Evolutionary conservation across 2,797 vertebrate genomes (phyloP), one percentile per base, ranked within the genome.

Genomic region (Prunella strophiata): DNA sequence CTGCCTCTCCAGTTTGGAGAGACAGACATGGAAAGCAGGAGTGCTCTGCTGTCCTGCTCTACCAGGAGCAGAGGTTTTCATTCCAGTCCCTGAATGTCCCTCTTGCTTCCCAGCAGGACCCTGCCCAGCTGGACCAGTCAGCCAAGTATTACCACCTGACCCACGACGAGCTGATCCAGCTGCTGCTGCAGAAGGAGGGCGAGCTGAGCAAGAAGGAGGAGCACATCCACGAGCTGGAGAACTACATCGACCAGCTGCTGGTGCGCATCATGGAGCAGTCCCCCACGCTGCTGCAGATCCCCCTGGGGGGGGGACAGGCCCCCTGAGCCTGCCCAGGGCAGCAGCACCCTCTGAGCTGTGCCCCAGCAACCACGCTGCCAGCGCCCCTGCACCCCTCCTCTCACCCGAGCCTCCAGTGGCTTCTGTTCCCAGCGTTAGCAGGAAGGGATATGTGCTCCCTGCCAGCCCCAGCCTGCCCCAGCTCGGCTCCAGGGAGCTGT

Each of bases 251-350:
- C 98, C 98, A 98, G 81, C 98, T 99, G 96, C 98, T 99, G 94
- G 99, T 99, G 91, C 99, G 99, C 96, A 99, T 99, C 98, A 99
- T 99, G 99, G 99, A 99, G 94, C 98, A 99, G 93, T 99, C 98
- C 3, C 99, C 99, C 42, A 99, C 99, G 0, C 98, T 99, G 85
- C 98, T 99, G 96, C 99, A 99, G 98, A 99, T 99, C 80, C 96
- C 97, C 4, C 97, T 99, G 97, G 98, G 95, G 89, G 85, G 98
- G 97, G 96, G 97, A 85, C 94, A 57, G 68, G 8, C 3, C 59
- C 91, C 97, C 55, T 98, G 94, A 88, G 12, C 63, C 20, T 4
- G 7, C 38, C 78, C 55, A 1, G 43, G 21, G 42, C 75, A n/a
- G 58, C 74, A 18, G 30, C 11, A 2, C 9, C 47, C 32, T 5